Evolutionary conservation across 2,888 invertebrate species (phyloP).

Genomic region (Linyphia triangularis): DNA sequence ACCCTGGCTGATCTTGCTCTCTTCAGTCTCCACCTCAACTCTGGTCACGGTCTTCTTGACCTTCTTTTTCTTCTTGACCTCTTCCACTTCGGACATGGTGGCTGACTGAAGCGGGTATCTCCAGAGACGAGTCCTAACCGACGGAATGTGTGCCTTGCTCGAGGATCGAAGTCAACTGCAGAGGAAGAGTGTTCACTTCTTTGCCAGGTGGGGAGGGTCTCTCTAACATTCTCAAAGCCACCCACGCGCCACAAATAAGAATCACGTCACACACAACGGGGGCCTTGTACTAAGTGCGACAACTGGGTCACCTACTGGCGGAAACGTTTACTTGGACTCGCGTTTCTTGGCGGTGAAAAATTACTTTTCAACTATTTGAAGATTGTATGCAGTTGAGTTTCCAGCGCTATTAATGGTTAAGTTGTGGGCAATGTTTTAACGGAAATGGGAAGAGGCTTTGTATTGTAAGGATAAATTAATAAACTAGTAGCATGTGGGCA

Average conservation of each 20-base stretch:
- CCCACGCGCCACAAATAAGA: slow-evolving; percentile 73
- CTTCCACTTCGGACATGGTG: slow-evolving; percentile 69
- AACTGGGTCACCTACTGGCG: background rate
- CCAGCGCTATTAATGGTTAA: too few species aligned
- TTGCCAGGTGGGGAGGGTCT: slow-evolving; percentile 70
- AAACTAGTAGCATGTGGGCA: too few species aligned
- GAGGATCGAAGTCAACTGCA: slow-evolving; percentile 41
- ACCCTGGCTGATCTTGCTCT: slow-evolving; percentile 55
- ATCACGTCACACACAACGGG: slow-evolving; percentile 51
- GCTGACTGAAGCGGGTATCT: slow-evolving; percentile 1
- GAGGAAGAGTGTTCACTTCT: slow-evolving; percentile 56
- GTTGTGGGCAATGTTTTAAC: too few species aligned
- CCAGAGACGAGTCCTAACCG: slow-evolving; percentile 54
- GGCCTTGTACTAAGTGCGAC: slow-evolving; percentile 18
- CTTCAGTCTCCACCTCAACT: slow-evolving; percentile 67
- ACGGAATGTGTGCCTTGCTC: slow-evolving; percentile 59
- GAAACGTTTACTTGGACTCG: too few species aligned
- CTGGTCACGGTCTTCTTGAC: slow-evolving; percentile 71
- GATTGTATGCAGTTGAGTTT: too few species aligned
- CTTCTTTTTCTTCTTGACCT: slow-evolving; percentile 73
- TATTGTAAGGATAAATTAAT: too few species aligned
- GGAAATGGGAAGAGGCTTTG: too few species aligned
- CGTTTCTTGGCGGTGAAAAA: too few species aligned
- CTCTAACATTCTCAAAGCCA: slow-evolving; percentile 65
- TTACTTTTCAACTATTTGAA: too few species aligned